phyloP scores from a whole-genome alignment of 1,140 invertebrate species.

The Drosophila sp. region DNA sequence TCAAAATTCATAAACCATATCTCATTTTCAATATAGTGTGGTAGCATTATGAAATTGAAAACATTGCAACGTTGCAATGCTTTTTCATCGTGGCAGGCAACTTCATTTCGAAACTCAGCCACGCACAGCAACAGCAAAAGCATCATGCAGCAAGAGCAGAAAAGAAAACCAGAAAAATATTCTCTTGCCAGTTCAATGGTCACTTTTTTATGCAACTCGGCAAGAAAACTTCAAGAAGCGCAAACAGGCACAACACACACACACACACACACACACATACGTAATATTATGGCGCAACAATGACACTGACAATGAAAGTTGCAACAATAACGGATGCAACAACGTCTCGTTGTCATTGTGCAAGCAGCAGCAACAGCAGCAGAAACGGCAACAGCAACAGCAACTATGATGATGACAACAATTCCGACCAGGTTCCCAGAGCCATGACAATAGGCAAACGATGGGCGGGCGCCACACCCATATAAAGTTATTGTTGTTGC shows the following conservation, averaged over 20 bases:
- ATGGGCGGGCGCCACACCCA: conserved; percentile 35
- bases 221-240: conserved; percentile 58
- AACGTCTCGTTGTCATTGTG: conserved; percentile 47
- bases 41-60: conserved; percentile 21
- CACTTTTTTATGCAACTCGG: conserved; percentile 63
- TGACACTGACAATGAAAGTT: conserved; percentile 75
- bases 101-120: conserved; percentile 47
- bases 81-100: conserved; percentile 35
- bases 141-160: conserved; percentile 22
- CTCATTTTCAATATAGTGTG: not conserved
- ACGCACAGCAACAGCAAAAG: conserved; percentile 33
- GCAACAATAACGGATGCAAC: conserved; percentile 64
- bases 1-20: not conserved
- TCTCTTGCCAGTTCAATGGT: conserved; percentile 65
- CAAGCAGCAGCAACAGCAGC: conserved; percentile 49
- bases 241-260: conserved; percentile 19
- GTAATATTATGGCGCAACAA: conserved; percentile 58
- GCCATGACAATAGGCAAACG: conserved; percentile 36
- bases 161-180: conserved; percentile 42
- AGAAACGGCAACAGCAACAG: conserved; percentile 50
- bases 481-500: conserved; percentile 29
- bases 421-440: conserved; percentile 33
- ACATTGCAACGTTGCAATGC: conserved; percentile 23
- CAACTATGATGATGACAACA: conserved; percentile 64
- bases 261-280: conserved; percentile 18